phyloP scores from a whole-genome alignment of 2,113 vertebrate species.

The Corythaeola cristata region DNA sequence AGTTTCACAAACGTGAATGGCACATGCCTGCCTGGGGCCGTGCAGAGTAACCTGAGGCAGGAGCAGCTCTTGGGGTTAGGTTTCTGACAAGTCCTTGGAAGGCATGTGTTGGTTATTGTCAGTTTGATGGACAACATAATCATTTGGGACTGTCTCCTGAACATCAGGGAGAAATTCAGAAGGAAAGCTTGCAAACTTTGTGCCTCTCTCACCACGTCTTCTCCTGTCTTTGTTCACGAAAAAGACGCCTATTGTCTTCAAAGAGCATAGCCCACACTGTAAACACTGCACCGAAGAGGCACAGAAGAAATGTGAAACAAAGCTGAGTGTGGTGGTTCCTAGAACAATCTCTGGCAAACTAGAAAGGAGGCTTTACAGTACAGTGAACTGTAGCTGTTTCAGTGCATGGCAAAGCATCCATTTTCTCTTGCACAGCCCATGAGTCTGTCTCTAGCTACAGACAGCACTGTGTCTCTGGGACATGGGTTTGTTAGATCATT shows the following conservation, averaged over 20 bases:
- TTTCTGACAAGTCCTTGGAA: not conserved
- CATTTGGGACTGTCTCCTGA: not conserved
- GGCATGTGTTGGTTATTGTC: not conserved
- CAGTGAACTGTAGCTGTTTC: not conserved
- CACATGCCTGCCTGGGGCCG: not conserved
- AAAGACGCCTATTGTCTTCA: fast-evolving
- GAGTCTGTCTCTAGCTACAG: not conserved
- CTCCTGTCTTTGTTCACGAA: not conserved
- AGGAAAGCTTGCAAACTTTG: not conserved
- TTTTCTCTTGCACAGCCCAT: not conserved
- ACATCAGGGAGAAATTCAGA: not conserved
- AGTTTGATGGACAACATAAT: not conserved
- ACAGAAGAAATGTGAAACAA: not conserved
- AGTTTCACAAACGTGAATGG: fast-evolving
- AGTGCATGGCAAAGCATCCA: fast-evolving
- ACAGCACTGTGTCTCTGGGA: not conserved
- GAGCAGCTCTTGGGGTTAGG: not conserved
- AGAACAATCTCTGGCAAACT: not conserved
- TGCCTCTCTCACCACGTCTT: not conserved
- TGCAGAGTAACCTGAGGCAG: not conserved
- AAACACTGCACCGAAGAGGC: not conserved
- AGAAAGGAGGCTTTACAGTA: not conserved
- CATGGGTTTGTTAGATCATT: not conserved
- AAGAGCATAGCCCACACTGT: not conserved
- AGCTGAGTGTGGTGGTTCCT: not conserved